Percentiles rank a stretch among this genome's conserved stretches.
Evolutionary conservation across 2,113 vertebrate genomes (phyloP).

Genomic region (Merops nubicus): DNA sequence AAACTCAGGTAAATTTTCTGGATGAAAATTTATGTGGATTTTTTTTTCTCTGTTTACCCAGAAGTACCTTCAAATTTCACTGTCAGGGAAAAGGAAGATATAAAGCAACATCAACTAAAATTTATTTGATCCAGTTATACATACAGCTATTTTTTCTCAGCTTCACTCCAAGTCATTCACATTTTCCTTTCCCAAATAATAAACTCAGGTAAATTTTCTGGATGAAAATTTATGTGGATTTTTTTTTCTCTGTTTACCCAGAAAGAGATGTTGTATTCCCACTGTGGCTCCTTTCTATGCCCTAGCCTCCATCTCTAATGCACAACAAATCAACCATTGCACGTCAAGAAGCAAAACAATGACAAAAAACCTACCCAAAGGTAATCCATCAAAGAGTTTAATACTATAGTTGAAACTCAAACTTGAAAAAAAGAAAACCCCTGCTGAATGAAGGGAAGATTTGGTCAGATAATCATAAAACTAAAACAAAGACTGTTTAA

Average conservation of each 20-base stretch:
- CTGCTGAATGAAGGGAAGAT: not conserved
- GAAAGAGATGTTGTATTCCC: not conserved
- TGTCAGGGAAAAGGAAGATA: not conserved
- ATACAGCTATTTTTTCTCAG: not conserved
- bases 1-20: fast-evolving
- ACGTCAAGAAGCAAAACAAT: not conserved
- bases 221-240: not conserved
- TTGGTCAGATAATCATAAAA: not conserved
- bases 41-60: not conserved
- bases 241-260: not conserved
- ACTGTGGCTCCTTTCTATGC: not conserved
- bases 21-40: not conserved
- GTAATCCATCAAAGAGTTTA: not conserved
- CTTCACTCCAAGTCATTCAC: not conserved
- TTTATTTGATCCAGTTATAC: not conserved
- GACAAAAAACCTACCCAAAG: not conserved
- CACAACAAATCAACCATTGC: not conserved
- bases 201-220: fast-evolving
- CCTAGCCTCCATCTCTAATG: not conserved
- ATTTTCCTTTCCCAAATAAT: not conserved
- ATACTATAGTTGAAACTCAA: not conserved
- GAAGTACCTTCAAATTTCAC: not conserved
- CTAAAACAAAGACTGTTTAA: not conserved
- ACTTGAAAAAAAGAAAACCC: not conserved
- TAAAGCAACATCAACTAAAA: not conserved